phyloP scores from a whole-genome alignment of 1,140 invertebrate genomes.

The Vanessa atalanta region DNA sequence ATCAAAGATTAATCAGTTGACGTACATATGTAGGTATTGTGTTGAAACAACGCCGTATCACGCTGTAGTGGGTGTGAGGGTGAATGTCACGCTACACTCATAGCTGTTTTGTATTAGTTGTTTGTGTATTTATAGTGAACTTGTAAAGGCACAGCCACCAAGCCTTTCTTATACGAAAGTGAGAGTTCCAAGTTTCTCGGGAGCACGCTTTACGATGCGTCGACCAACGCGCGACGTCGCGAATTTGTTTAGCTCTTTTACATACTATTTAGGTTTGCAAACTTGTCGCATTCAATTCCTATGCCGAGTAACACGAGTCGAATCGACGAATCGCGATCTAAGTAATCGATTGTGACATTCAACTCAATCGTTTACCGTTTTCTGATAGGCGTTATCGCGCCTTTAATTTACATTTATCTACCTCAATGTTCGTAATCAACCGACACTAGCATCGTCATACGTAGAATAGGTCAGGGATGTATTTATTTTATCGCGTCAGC shows the following conservation, averaged over 20 bases:
- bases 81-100: constrained; percentile 61
- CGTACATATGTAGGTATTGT: constrained; percentile 8
- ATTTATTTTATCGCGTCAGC: constrained; percentile 62
- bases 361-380: constrained; percentile 40
- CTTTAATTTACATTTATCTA: constrained; percentile 55
- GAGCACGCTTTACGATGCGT: constrained; percentile 52
- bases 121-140: constrained; percentile 58
- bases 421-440: constrained; percentile 45
- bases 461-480: constrained; percentile 60
- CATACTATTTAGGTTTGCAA: constrained; percentile 24
- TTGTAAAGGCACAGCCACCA: constrained; percentile 56
- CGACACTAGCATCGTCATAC: constrained; percentile 48
- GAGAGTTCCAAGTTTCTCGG: constrained; percentile 70
- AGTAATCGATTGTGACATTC: constrained; percentile 40
- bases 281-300: not conserved
- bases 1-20: constrained; percentile 25
- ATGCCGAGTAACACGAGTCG: not conserved
- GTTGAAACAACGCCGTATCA: constrained; percentile 5
- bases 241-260: constrained; percentile 51
- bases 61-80: constrained; percentile 41
- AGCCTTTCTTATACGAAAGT: constrained; percentile 69
- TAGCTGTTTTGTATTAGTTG: constrained; percentile 58
- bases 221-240: constrained; percentile 45
- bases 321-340: constrained; percentile 4
- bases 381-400: constrained; percentile 53